Percentiles rank a stretch among this genome's conserved stretches.
These are phyloP conservation scores for Platerodrilus igneus DNA, from an alignment of 2,888 invertebrate genomes.

Conservation along the genomic window DNA sequence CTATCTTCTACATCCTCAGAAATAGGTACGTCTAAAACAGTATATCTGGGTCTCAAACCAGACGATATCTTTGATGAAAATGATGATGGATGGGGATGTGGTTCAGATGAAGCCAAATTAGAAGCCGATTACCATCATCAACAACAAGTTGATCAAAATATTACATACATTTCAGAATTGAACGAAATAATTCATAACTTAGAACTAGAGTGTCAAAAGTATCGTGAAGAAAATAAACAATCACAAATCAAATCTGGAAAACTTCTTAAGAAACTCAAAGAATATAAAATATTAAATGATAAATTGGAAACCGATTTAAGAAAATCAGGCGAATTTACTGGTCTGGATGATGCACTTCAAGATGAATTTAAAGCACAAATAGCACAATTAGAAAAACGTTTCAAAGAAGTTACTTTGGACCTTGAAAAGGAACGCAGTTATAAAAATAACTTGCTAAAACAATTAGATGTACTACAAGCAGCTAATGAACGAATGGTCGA, in stretches of 20 bases:
- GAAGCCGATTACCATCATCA: constrained; percentile 51
- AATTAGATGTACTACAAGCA: constrained; percentile 67
- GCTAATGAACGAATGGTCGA: constrained; percentile 75
- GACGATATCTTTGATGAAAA: constrained; percentile 45
- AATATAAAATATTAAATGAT: constrained; percentile 68
- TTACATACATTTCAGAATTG: constrained; percentile 51
- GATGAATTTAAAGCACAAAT: constrained; percentile 74
- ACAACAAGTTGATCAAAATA: constrained; percentile 33
- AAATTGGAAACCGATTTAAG: constrained; percentile 52
- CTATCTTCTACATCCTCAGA: no score
- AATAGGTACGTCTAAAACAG: no score
- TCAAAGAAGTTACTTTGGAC: constrained; percentile 57
- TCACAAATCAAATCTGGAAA: constrained; percentile 70
- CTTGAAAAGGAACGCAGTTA: constrained; percentile 60
- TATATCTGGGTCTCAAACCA: no score
- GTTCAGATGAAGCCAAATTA: constrained; percentile 51
- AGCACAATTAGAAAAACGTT: constrained; percentile 59
- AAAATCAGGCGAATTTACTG: constrained; percentile 37
- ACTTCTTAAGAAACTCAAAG: constrained; percentile 78
- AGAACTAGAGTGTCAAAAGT: constrained; percentile 54
- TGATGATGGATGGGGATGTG: constrained; percentile 62
- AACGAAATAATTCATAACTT: constrained; percentile 58
- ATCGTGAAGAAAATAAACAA: constrained; percentile 59
- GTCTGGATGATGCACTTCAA: constrained; percentile 70
- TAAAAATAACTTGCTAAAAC: constrained; percentile 63